Evolutionary conservation across 23 tunicate species (phyloP).

Genomic region (Styela clava): DNA sequence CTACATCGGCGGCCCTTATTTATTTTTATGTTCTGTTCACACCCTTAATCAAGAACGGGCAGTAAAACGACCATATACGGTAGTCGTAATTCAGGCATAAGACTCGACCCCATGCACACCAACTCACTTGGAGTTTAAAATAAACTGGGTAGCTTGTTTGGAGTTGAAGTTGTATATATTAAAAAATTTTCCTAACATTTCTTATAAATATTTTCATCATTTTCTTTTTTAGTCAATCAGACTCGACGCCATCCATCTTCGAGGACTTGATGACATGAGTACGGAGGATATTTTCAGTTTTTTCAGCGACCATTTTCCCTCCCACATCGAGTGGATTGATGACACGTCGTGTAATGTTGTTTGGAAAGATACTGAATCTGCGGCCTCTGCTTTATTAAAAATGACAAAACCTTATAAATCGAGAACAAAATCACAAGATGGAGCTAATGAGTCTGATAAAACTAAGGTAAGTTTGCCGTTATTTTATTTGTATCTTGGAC

Average conservation of each 20-base stretch:
- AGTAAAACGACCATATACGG: too few species aligned
- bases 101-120: too few species aligned
- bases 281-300: slow-evolving; percentile 63
- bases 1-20: too few species aligned
- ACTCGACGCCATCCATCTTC: slow-evolving; percentile 55
- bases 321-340: slow-evolving; percentile 80
- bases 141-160: too few species aligned
- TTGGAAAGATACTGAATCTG: slow-evolving; percentile 39
- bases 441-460: neutral
- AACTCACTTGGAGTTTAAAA: too few species aligned
- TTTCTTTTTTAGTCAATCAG: slow-evolving; percentile 25
- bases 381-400: slow-evolving; percentile 31
- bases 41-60: too few species aligned
- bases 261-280: slow-evolving; percentile 66
- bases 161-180: too few species aligned
- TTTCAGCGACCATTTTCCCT: slow-evolving; percentile 45
- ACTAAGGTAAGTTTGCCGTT: neutral
- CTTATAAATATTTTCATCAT: too few species aligned
- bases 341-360: slow-evolving; percentile 79
- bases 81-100: too few species aligned
- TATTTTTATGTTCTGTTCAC: too few species aligned
- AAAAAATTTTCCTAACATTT: too few species aligned
- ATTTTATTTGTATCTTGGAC: too few species aligned
- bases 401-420: slow-evolving; percentile 24
- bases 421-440: neutral